Evolutionary conservation across 2,113 vertebrate species (phyloP).

Genomic region (Oncorhynchus clarkii): DNA sequence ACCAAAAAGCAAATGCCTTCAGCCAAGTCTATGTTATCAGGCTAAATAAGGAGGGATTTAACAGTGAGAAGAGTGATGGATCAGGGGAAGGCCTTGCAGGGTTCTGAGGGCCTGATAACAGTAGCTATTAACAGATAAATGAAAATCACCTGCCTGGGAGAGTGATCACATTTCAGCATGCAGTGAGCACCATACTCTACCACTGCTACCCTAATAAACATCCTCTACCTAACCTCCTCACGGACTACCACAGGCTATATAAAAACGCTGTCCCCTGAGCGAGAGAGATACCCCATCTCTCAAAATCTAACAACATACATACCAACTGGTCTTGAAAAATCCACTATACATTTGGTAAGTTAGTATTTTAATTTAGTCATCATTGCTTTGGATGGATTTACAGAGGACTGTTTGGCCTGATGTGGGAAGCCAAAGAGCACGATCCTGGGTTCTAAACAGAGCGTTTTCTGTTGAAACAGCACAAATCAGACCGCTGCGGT

Average conservation of each 20-base stretch:
- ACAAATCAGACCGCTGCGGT: neutral
- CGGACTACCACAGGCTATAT: neutral
- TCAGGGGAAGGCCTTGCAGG: neutral
- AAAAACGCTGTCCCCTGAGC: no score
- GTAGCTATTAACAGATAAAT: neutral
- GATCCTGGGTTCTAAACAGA: neutral
- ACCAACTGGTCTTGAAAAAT: neutral
- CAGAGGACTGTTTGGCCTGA: neutral
- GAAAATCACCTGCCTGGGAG: neutral
- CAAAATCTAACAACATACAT: neutral
- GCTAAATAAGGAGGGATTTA: slow-evolving; percentile 18
- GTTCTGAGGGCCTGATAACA: neutral
- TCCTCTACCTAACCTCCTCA: neutral
- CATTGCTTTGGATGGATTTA: neutral
- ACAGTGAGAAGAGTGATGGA: slow-evolving; percentile 14
- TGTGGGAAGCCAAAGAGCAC: neutral
- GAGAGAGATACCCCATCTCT: neutral
- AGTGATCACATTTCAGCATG: slow-evolving; percentile 6
- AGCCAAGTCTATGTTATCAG: neutral
- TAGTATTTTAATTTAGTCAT: neutral
- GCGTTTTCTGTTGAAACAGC: slow-evolving; percentile 7
- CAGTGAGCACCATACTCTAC: neutral
- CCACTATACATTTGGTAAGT: neutral
- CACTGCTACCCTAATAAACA: neutral
- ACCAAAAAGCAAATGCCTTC: neutral